These are phyloP conservation scores for Hymenopus coronatus DNA, from an alignment of 2,888 invertebrate genomes.

Conservation along the genomic window DNA sequence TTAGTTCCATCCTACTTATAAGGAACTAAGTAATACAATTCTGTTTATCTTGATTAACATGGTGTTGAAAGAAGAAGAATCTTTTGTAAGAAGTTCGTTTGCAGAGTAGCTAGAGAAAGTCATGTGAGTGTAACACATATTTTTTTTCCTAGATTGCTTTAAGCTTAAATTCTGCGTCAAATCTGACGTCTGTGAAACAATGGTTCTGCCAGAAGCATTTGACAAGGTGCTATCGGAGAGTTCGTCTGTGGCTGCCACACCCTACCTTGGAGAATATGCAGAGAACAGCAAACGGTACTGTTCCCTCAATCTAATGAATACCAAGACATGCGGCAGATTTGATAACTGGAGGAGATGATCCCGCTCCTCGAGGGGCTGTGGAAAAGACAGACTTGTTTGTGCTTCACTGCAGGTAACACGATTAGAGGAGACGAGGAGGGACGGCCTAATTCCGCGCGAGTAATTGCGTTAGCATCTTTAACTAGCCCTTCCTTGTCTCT, in stretches of 20 bases:
- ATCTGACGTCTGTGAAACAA: too few relatives aligned
- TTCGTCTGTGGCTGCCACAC: background rate
- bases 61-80: too few relatives aligned
- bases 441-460: slow-evolving; percentile 7
- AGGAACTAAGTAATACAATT: too few relatives aligned
- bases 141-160: too few relatives aligned
- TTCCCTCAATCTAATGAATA: background rate
- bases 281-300: background rate
- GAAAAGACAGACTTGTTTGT: slow-evolving; percentile 2
- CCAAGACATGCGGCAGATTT: background rate
- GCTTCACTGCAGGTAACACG: slow-evolving; percentile 5
- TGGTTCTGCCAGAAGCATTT: too few relatives aligned
- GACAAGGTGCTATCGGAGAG: background rate
- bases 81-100: too few relatives aligned
- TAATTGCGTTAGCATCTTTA: slow-evolving; percentile 21
- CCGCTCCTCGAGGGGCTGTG: background rate
- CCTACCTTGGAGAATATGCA: background rate
- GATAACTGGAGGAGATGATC: background rate
- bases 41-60: too few relatives aligned
- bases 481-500: slow-evolving; percentile 5
- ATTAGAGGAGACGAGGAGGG: slow-evolving; percentile 3
- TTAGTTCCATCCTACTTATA: too few relatives aligned
- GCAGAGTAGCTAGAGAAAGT: too few relatives aligned
- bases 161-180: too few relatives aligned
- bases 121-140: too few relatives aligned